Base-by-base conservation (phyloP, 2,888 invertebrate genomes). In the Tortricodes alternella region DNA sequence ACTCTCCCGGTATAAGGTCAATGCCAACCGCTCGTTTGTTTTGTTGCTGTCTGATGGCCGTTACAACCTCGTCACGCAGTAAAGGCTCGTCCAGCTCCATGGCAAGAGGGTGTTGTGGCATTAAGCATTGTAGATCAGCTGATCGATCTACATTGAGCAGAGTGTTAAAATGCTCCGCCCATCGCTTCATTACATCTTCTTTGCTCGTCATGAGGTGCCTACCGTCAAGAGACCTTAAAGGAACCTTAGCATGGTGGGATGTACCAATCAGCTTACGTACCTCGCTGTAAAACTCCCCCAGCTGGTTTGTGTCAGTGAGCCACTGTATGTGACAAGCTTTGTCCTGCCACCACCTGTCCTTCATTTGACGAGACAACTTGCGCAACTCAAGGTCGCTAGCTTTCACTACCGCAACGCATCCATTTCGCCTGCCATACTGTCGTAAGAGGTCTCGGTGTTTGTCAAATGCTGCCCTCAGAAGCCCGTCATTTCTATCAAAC, bases 281-380 rank as follows among this genome's bases (percentile, higher is more conserved):
- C 18, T 55, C 55, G 2, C 18, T n/a, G 21, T 58, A 62, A 34
- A 61, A 62, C 18, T 44, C 43, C 9, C 58, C 53, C 2, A 60
- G 48, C 34, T 59, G 61, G 16, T 59, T 53, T 5, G 53, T 53
- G 11, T 61, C 51, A 3, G 51, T 39, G n/a, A 63, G 56, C 48
- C 38, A 48, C 27, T 60, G 58, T 8, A 62, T 32, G 1, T 53
- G 37, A 2, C 16, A 0, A 13, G 61, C 57, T 35, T 60, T 62
- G 7, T 61, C 43, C 3, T 24, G 49, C 61, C 64, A 64, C 57
- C 62, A 64, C 24, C 11, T 43, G 9, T 62, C 46, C 21, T 59
- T 61, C 6, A 48, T 21, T 4, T 21, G 21, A 21, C n/a, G n/a
- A n/a, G n/a, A n/a, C n/a, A n/a, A n/a, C n/a, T n/a, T n/a, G n/a